Base-by-base conservation (phyloP, 2,113 vertebrate species). In the Onychostruthus taczanowskii region DNA sequence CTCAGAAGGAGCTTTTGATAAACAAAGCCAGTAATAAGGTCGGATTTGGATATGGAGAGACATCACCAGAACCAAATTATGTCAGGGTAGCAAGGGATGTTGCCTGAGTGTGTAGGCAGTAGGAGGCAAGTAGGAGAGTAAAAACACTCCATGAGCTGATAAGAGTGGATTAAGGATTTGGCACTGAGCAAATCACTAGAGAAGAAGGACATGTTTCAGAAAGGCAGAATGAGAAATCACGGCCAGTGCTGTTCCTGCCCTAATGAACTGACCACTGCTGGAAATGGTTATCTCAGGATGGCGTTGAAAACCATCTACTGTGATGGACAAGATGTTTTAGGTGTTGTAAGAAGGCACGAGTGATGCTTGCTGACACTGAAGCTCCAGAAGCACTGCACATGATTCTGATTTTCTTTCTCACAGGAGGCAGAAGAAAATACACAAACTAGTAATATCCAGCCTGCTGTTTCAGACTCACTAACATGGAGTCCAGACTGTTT, bases 151-250 rank as follows among this genome's bases (percentile, higher is more conserved):
- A 70, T 52, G 85, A 92, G 27, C 31, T 64, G 88, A 69, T 96
- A 93, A 64, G 22, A 84, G 21, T 26, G 66, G 90, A 84, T 94
- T 87, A 84, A 84, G 70, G 76, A 87, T 74, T 93, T 81, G 89
- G 64, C 83, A 87, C 27, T 27, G 22, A 87, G 73, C 53, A 90
- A 82, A 84, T 76, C 56, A 33, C 84, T 86, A 75, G 56, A 72
- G 66, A 74, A 78, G 53, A 87, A 70, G 52, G 80, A 78, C 3
- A 4, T 27, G 23, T 58, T 93, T 93, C 46, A 78, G 61, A 94
- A 89, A 86, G 69, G 69, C 72, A 84, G 83, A 74, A 62, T 15
- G 39, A 88, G 68, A 72, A 72, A 56, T 76, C 52, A 39, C 5
- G 20, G 73, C 76, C 74, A 61, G 1, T 46, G 52, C 49, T 41